Percentiles rank a stretch among this genome's conserved stretches.
These are phyloP conservation scores for Micromussa lordhowensis DNA, from an alignment of 92 coral and sea anemone genomes.

Conservation along the genomic window DNA sequence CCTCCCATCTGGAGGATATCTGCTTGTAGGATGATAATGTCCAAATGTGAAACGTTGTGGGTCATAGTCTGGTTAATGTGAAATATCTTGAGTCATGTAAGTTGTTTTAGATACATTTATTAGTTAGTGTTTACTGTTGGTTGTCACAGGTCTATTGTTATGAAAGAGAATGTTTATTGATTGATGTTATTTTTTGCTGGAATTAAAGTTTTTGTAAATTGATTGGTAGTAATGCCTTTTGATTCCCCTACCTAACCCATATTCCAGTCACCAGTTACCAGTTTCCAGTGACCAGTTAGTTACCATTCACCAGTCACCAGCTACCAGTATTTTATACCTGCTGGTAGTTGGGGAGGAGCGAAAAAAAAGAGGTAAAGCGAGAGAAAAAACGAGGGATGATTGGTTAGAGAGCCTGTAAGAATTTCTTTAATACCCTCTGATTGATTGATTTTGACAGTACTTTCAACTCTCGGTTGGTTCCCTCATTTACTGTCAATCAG, in stretches of 20 bases:
- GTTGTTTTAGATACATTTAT: neutral
- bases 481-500: too few relatives aligned
- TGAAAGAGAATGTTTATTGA: neutral
- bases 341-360: too few relatives aligned
- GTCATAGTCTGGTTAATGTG: neutral
- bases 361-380: too few relatives aligned
- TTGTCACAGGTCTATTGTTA: neutral
- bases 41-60: neutral
- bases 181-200: neutral
- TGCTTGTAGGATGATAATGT: neutral
- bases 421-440: too few relatives aligned
- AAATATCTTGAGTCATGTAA: constrained; percentile 5
- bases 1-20: too few relatives aligned
- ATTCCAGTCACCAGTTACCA: neutral
- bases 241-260: neutral
- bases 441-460: too few relatives aligned
- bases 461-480: too few relatives aligned
- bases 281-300: neutral
- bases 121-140: neutral
- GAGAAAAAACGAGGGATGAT: too few relatives aligned
- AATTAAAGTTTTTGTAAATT: neutral
- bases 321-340: neutral
- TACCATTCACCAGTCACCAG: neutral
- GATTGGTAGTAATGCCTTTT: neutral
- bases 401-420: too few relatives aligned